A percentile compares a stretch with the other conserved stretches of the same genome.
Conservation (phyloP, 2,113 vertebrate species). For the Atractosteus spatula region DNA sequence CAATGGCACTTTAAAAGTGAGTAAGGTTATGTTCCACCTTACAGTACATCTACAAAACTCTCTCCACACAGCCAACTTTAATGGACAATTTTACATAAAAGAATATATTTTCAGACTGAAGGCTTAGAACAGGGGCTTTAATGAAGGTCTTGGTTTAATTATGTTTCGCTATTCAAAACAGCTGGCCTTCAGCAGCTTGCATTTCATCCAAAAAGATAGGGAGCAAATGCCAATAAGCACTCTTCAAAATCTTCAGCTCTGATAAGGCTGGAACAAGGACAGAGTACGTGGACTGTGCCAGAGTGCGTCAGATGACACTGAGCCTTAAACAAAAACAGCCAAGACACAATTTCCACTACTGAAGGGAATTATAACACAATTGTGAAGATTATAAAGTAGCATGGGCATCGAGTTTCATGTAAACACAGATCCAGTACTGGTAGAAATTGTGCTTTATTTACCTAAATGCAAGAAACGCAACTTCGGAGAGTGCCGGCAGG, state of each 20-base stretch:
- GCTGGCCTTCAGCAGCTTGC: conserved; percentile 34
- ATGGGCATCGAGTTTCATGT: neutral
- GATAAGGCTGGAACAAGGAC: conserved; percentile 14
- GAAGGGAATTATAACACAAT: neutral
- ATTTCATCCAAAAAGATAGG: conserved; percentile 29
- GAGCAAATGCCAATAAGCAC: conserved; percentile 26
- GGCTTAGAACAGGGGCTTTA: conserved; percentile 23
- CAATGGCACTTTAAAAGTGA: conserved; percentile 59
- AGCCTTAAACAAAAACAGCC: conserved; percentile 22
- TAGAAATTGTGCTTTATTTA: conserved; percentile 8
- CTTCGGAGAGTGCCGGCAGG: too few relatives aligned
- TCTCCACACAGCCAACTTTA: conserved; percentile 40
- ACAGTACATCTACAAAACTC: conserved; percentile 45
- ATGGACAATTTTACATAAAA: conserved; percentile 57
- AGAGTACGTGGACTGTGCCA: conserved; percentile 8
- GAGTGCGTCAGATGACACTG: neutral
- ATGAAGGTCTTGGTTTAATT: conserved; percentile 47
- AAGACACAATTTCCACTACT: conserved; percentile 21
- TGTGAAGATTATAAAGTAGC: conserved; percentile 29
- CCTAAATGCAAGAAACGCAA: neutral
- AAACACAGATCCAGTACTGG: neutral
- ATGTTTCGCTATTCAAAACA: conserved; percentile 35
- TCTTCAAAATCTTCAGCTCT: neutral
- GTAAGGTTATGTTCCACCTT: conserved; percentile 63
- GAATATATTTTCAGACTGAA: conserved; percentile 35